These are phyloP conservation scores for Montipora capitata DNA, from an alignment of 92 coral and sea anemone species.

Conservation along the genomic window DNA sequence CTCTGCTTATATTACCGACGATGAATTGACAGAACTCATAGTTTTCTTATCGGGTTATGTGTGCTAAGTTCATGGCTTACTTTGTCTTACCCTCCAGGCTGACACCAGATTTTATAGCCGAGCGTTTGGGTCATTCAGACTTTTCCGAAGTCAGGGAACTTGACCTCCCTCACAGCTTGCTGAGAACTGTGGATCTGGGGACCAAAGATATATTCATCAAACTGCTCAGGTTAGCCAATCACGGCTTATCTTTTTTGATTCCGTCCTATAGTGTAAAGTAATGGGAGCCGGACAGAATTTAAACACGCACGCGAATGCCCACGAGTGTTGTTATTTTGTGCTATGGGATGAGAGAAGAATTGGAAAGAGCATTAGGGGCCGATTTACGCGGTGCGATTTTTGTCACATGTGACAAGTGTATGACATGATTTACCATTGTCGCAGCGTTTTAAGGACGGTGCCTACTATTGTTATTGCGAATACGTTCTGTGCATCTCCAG, in stretches of 20 bases:
- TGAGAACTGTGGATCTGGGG: slow-evolving; percentile 94
- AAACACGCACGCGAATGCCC: too few relatives aligned
- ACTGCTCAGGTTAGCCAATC: slow-evolving; percentile 79
- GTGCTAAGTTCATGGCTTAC: not conserved
- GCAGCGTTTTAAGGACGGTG: too few relatives aligned
- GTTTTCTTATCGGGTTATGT: not conserved
- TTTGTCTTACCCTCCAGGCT: slow-evolving; percentile 64
- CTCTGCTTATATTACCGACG: not conserved
- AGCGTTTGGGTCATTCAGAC: slow-evolving; percentile 96
- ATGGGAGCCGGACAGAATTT: too few relatives aligned
- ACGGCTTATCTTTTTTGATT: not conserved
- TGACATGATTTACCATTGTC: too few relatives aligned
- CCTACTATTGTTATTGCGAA: too few relatives aligned
- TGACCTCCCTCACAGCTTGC: slow-evolving; percentile 90
- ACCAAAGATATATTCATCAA: slow-evolving; percentile 88
- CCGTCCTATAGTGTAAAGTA: too few relatives aligned
- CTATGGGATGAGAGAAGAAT: too few relatives aligned
- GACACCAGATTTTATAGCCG: slow-evolving; percentile 97
- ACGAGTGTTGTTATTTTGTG: too few relatives aligned
- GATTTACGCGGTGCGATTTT: too few relatives aligned
- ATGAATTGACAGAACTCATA: not conserved
- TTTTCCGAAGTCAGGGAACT: slow-evolving; percentile 93
- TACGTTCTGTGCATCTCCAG: too few relatives aligned
- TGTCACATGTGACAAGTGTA: too few relatives aligned
- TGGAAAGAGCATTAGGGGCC: too few relatives aligned